Base-by-base conservation (phyloP, 2,888 invertebrate species). In the Ophioninae sp. region DNA sequence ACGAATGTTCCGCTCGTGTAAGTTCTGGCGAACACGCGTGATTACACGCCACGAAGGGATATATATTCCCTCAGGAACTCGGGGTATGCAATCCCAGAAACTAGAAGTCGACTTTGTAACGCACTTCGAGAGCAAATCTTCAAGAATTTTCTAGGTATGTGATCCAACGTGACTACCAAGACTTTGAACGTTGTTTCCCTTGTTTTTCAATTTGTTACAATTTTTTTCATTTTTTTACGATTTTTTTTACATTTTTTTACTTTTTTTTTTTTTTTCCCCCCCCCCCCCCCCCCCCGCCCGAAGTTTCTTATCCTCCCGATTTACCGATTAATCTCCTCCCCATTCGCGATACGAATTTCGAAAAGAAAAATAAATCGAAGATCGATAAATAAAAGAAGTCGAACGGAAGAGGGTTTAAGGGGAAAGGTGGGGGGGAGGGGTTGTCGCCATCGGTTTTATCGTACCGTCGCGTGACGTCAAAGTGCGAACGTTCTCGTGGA, bases 121-220 rank as follows among this genome's bases (percentile, higher is more conserved):
- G 23, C 57, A 39, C 21, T 70, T 17, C 30, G 30, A 30, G 30
- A 30, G 50, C 50, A 50, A 17, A 50, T 67, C 41, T 39, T 44
- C 17, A 65, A 30, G 57, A n/a, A 39, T 72, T 59, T 56, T 39
- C 59, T 61, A 59, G 30, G 21, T 75, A 75, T 73, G 83, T 86
- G 86, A 86, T 85, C 85, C 79, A 88, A 88, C 89, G 87, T 89
- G 89, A 89, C 89, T 89, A 87, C 87, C 89, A 88, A 50, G 50
- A 13, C 85, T 88, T 88, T 87, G 13, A 6, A 50, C 50, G 50
- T 50, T 89, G 88, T 89, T 88, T 86, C 85, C 85, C 84, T 6
- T 2, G 23, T 56, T 3, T 17, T 30, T 30, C 30, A 30, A 1
- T 30, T 30, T 30, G 1, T 30, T 30, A 30, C 30, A 3, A 30